Conservation (phyloP, 1,140 invertebrate genomes). For the Platorchestia sp. region DNA sequence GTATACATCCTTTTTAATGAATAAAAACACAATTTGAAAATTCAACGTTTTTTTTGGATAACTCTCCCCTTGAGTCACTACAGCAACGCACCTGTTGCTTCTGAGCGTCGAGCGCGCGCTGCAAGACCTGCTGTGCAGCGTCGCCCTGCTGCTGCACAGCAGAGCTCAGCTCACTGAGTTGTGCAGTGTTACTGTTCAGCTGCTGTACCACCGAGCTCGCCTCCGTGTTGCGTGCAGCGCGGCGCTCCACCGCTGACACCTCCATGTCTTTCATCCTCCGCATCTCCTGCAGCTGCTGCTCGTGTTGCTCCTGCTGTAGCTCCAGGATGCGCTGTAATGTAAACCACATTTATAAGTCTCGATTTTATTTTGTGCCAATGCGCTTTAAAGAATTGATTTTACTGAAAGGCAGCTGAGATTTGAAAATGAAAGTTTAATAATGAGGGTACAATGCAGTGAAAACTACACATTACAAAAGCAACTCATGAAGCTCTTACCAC, state of each 20-base stretch:
- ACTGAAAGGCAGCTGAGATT: too few species aligned
- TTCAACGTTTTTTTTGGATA: too few species aligned
- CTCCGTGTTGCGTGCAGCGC: background rate
- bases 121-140: conserved; percentile 38
- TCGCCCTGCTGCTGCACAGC: conserved; percentile 41
- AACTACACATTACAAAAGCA: too few species aligned
- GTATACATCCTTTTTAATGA: too few species aligned
- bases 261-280: conserved; percentile 20
- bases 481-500: too few species aligned
- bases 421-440: too few species aligned
- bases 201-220: background rate
- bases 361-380: too few species aligned
- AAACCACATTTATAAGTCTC: too few species aligned
- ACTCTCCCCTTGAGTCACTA: too few species aligned
- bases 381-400: too few species aligned
- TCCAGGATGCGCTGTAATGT: background rate
- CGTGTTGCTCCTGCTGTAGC: conserved; percentile 31
- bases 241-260: background rate
- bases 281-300: conserved; percentile 16
- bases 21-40: too few species aligned
- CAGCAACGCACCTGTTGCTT: conserved; percentile 13
- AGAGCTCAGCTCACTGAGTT: conserved; percentile 1
- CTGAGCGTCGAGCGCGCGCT: conserved; percentile 13
- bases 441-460: too few species aligned
- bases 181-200: background rate